Evolutionary conservation across 2,113 vertebrate genomes (phyloP).

Genomic region (Rhegmatorhina hoffmannsi): DNA sequence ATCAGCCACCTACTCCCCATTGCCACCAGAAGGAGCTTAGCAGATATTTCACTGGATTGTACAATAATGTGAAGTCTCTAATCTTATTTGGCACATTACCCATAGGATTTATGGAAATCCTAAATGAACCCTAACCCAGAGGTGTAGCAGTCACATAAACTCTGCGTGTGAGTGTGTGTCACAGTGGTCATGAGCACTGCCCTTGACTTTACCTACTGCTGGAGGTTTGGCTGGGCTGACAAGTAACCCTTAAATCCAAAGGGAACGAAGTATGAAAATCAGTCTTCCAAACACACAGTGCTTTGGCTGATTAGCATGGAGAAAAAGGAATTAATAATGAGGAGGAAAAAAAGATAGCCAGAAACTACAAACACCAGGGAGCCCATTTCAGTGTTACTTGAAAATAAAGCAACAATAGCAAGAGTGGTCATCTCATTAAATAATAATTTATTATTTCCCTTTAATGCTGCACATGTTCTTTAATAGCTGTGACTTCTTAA

Average conservation of each 20-base stretch:
- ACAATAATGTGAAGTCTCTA: conserved; percentile 85
- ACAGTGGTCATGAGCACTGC: conserved; percentile 59
- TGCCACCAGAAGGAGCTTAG: conserved; percentile 83
- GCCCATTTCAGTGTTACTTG: conserved; percentile 62
- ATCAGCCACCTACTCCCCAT: conserved; percentile 83
- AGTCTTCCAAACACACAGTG: conserved; percentile 41
- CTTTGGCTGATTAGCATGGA: conserved; percentile 65
- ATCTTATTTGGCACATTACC: conserved; percentile 90
- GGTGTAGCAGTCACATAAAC: conserved; percentile 82
- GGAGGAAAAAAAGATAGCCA: conserved; percentile 72
- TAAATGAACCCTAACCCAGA: conserved; percentile 82
- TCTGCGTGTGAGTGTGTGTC: not conserved
- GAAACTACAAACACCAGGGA: conserved; percentile 77
- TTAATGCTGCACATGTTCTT: conserved; percentile 65
- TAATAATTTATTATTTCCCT: conserved; percentile 75
- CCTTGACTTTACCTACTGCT: conserved; percentile 79
- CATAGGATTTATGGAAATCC: conserved; percentile 89
- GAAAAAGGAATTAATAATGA: conserved; percentile 73
- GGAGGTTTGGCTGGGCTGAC: conserved; percentile 42
- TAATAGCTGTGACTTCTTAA: conserved; percentile 70
- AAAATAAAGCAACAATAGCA: conserved; percentile 76
- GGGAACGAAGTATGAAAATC: conserved; percentile 45
- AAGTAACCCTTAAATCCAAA: conserved; percentile 36
- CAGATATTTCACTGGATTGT: conserved; percentile 88
- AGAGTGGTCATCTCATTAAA: conserved; percentile 77